Conservation (phyloP, 2,797 vertebrate genomes). For the Siniperca obscura region DNA sequence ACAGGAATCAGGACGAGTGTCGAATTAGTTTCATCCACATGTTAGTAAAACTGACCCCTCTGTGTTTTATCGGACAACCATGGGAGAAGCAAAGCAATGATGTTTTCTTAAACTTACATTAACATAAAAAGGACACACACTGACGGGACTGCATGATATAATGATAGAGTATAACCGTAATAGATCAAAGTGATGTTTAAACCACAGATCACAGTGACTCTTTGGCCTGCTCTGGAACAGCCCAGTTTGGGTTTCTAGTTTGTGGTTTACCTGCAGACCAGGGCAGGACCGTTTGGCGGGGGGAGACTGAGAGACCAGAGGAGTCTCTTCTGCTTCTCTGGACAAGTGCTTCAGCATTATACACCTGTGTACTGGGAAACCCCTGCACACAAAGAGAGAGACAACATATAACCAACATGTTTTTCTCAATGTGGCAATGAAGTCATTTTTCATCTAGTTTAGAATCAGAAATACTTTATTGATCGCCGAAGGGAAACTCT, state of each 20-base stretch:
- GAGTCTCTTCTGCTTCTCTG: slow-evolving; percentile 83
- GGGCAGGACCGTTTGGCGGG: slow-evolving; percentile 92
- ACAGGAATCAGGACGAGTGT: neutral
- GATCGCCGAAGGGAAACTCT: too few relatives aligned
- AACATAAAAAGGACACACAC: neutral
- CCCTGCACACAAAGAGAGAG: slow-evolving; percentile 75
- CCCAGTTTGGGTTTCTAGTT: neutral
- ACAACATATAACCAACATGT: neutral
- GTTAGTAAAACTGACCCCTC: neutral
- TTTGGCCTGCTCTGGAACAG: neutral
- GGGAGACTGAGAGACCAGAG: slow-evolving; percentile 84
- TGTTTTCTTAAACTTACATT: neutral
- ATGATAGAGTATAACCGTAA: neutral
- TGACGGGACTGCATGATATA: neutral
- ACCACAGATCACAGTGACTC: neutral
- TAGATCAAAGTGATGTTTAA: neutral
- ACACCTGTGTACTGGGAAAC: slow-evolving; percentile 85
- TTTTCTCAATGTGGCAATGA: neutral
- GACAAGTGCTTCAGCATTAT: slow-evolving; percentile 95
- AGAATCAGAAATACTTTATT: too few relatives aligned
- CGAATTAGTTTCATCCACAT: neutral
- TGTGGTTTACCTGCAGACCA: slow-evolving; percentile 88
- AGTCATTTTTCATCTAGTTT: too few relatives aligned
- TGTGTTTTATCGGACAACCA: neutral
- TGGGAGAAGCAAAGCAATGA: neutral